These are phyloP conservation scores for Mus pahari DNA, from an alignment of 2,113 vertebrate species.

Conservation along the genomic window DNA sequence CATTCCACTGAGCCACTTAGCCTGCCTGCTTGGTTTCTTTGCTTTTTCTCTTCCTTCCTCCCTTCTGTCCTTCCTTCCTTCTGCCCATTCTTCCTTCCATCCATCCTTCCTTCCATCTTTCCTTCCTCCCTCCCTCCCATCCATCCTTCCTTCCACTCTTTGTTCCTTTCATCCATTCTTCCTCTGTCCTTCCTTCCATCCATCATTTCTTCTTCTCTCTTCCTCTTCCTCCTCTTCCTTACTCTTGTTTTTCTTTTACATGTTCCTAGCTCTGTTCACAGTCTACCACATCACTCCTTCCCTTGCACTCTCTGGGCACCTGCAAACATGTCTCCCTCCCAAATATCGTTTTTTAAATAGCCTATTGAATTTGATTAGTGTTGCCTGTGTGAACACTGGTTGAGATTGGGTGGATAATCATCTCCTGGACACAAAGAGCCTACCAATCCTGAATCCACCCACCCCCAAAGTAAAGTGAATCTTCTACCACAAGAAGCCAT, in stretches of 20 bases:
- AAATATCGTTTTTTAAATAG: not conserved
- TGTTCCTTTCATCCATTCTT: not conserved
- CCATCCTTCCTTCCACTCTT: not conserved
- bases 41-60: not conserved
- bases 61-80: not conserved
- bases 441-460: not conserved
- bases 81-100: not conserved
- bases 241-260: not conserved
- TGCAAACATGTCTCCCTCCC: not conserved
- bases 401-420: not conserved
- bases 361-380: not conserved
- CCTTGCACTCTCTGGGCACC: not conserved
- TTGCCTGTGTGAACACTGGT: not conserved
- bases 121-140: accelerated
- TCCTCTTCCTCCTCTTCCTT: not conserved
- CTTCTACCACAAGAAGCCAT: not conserved
- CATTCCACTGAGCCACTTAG: not conserved
- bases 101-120: not conserved
- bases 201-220: not conserved
- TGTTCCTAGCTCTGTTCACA: not conserved
- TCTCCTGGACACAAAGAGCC: not conserved
- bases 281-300: not conserved
- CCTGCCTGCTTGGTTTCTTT: not conserved
- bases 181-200: not conserved
- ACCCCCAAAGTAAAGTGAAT: not conserved